A percentile compares a stretch with the other conserved stretches of the same genome.
Conservation (phyloP, 2,797 vertebrate species). For the Coilia nasus region DNA sequence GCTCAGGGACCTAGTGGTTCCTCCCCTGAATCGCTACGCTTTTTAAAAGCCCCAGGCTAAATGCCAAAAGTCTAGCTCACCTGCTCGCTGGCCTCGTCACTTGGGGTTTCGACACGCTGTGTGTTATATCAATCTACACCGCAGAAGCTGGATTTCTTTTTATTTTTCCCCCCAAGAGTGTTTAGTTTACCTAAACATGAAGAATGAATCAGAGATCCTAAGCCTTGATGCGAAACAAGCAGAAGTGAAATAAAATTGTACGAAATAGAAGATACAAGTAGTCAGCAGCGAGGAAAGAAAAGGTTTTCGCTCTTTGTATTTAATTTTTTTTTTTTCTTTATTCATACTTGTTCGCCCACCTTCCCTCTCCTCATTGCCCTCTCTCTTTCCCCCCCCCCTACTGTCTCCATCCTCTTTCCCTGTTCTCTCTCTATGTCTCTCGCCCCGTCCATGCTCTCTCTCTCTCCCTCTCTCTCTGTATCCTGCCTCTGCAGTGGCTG, state of each 20-base stretch:
- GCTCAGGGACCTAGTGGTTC: not conserved
- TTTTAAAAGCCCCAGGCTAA: slow-evolving; percentile 9
- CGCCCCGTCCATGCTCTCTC: not conserved
- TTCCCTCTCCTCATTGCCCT: not conserved
- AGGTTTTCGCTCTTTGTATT: not conserved
- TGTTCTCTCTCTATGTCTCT: not conserved
- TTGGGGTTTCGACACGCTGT: not conserved
- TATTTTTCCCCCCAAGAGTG: not conserved
- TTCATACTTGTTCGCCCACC: not conserved
- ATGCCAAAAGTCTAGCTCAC: not conserved
- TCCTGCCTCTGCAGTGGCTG: not conserved
- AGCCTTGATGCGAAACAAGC: not conserved
- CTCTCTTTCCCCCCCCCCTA: not conserved
- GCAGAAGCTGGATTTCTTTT: not conserved
- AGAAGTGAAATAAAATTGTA: not conserved
- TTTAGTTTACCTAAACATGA: not conserved
- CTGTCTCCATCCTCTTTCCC: not conserved
- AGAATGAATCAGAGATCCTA: not conserved
- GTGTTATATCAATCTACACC: not conserved
- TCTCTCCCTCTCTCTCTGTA: not conserved
- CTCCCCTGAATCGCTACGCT: not conserved
- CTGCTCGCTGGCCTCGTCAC: not conserved
- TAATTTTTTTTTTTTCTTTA: not conserved
- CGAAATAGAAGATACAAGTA: not conserved
- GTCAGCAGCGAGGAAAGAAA: not conserved